phyloP scores from a whole-genome alignment of 2,797 vertebrate species.

The Saguinus oedipus region DNA sequence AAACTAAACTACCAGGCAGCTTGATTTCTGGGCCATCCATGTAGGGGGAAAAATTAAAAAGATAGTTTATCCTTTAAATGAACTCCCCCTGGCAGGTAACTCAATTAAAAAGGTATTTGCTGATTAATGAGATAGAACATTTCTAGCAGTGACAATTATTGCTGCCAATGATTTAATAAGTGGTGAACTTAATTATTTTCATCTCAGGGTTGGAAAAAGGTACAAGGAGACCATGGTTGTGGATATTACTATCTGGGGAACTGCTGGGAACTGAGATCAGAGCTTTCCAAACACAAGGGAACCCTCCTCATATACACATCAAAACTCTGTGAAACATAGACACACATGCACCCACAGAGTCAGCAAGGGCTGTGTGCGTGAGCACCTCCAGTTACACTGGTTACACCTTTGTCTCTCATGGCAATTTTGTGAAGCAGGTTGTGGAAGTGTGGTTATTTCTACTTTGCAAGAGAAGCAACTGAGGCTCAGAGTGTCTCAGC shows the following conservation, averaged over 20 bases:
- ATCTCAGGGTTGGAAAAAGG: conserved; percentile 47
- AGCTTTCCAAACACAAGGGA: neutral
- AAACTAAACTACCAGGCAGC: neutral
- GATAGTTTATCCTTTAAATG: conserved; percentile 50
- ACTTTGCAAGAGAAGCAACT: neutral
- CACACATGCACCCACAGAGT: no score
- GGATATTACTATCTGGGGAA: neutral
- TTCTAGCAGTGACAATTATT: conserved; percentile 57
- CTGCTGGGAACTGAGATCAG: neutral
- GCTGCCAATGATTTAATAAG: conserved; percentile 62
- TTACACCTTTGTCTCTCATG: neutral
- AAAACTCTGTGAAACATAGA: neutral
- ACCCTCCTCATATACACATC: neutral
- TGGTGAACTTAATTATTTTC: conserved; percentile 48
- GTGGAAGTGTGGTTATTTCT: neutral
- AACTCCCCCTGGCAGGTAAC: conserved; percentile 48
- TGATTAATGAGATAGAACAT: conserved; percentile 62
- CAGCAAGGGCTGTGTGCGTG: neutral
- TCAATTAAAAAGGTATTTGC: conserved; percentile 59
- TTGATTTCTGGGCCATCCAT: conserved; percentile 33
- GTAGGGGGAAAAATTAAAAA: conserved; percentile 9
- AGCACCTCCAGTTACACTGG: neutral
- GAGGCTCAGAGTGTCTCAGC: neutral
- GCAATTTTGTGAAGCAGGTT: neutral
- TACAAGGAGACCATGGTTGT: neutral